Percentiles rank a stretch among this genome's conserved stretches.
phyloP scores from a whole-genome alignment of 2,113 vertebrate species.

The Amblyopsis rosae region DNA sequence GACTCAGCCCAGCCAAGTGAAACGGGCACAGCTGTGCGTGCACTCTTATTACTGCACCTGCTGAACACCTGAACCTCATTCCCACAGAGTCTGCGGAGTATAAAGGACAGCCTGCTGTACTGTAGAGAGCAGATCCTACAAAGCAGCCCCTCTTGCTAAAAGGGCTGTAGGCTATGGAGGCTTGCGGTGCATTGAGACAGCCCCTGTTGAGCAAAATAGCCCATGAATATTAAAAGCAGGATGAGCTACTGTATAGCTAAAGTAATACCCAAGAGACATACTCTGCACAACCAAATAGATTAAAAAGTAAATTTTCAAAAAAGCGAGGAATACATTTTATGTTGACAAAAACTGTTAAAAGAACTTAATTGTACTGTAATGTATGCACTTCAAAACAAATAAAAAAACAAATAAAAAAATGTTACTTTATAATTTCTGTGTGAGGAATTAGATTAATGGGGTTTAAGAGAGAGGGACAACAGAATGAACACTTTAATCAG shows the following conservation, averaged over 20 bases:
- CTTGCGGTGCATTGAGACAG: too few relatives aligned
- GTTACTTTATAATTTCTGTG: too few relatives aligned
- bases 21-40: conserved; percentile 46
- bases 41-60: conserved; percentile 51
- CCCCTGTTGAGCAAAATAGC: background rate
- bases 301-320: background rate
- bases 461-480: background rate
- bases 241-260: background rate
- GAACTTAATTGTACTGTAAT: background rate
- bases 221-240: background rate
- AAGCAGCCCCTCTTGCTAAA: too few relatives aligned
- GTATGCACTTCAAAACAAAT: too few relatives aligned
- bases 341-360: background rate
- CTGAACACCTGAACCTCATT: conserved; percentile 60
- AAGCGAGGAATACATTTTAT: background rate
- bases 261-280: background rate
- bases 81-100: too few relatives aligned
- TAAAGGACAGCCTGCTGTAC: too few relatives aligned
- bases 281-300: background rate
- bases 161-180: conserved; percentile 34
- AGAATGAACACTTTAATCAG: conserved; percentile 39
- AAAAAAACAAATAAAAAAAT: too few relatives aligned
- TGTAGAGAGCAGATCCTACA: too few relatives aligned
- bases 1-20: conserved; percentile 47
- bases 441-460: background rate